These are phyloP conservation scores for Metalampra italica DNA, from an alignment of 2,888 invertebrate species.

Conservation along the genomic window DNA sequence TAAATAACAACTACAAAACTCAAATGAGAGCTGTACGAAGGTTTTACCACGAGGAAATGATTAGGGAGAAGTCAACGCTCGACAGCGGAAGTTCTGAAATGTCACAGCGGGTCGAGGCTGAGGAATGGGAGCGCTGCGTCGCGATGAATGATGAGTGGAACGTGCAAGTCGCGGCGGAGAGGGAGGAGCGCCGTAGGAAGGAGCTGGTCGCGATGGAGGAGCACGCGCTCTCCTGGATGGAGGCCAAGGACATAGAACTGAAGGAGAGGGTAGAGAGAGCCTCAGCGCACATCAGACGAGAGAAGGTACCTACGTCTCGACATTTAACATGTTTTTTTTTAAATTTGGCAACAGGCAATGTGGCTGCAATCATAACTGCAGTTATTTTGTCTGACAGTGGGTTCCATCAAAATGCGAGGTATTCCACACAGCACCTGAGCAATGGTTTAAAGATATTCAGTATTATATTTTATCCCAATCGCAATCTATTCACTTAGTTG, in stretches of 20 bases:
- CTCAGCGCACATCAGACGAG: constrained; percentile 61
- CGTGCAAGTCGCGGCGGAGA: constrained; percentile 73
- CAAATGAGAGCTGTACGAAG: constrained; percentile 75
- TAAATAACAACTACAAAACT: constrained; percentile 85
- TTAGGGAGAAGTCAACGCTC: constrained; percentile 66
- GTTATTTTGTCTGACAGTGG: too few species aligned
- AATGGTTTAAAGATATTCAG: too few species aligned
- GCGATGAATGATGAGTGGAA: constrained; percentile 86
- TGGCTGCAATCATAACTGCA: too few species aligned
- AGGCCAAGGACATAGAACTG: constrained; percentile 46
- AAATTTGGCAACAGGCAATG: too few species aligned
- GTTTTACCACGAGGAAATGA: constrained; percentile 75
- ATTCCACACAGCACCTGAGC: too few species aligned
- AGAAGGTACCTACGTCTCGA: background rate
- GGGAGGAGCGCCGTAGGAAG: constrained; percentile 77
- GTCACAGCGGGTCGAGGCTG: constrained; percentile 77
- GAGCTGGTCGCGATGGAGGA: constrained; percentile 69
- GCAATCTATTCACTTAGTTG: too few species aligned
- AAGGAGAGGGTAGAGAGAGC: constrained; percentile 55
- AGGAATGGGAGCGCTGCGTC: constrained; percentile 80
- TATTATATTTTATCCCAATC: too few species aligned
- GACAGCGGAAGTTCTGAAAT: constrained; percentile 75
- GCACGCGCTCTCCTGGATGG: constrained; percentile 63
- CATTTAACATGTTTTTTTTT: too few species aligned
- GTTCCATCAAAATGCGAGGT: too few species aligned